Conservation (phyloP, 2,797 vertebrate genomes). For the Emys orbicularis region DNA sequence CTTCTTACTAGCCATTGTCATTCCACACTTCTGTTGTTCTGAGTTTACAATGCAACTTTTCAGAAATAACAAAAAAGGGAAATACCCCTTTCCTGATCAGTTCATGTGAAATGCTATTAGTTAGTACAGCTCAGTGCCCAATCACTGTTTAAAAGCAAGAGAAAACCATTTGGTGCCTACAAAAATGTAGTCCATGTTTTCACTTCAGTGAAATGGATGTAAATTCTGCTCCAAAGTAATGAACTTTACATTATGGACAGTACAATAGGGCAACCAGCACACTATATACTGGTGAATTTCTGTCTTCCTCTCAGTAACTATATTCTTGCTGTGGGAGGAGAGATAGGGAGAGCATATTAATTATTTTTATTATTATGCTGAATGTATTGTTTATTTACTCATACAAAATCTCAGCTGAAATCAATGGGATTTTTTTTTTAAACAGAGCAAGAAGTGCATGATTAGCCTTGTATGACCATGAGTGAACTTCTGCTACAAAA, state of each 20-base stretch:
- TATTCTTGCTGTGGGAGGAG: not conserved
- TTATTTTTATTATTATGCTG: not conserved
- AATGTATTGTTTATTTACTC: slow-evolving; percentile 22
- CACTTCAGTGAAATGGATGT: not conserved
- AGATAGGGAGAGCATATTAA: not conserved
- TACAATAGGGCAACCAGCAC: fast-evolving
- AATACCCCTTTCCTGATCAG: not conserved
- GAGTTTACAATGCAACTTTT: not conserved
- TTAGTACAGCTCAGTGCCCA: not conserved
- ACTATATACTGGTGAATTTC: not conserved
- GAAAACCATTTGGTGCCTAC: not conserved
- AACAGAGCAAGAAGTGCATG: not conserved
- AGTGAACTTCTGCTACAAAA: not conserved
- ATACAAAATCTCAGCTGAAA: not conserved
- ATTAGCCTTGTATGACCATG: not conserved
- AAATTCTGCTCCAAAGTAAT: not conserved
- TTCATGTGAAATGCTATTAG: not conserved
- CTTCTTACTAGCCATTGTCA: not conserved
- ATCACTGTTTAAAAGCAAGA: not conserved
- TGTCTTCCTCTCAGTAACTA: not conserved
- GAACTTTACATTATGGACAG: not conserved
- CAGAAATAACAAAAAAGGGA: not conserved
- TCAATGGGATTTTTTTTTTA: fast-evolving
- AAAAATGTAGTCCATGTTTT: not conserved
- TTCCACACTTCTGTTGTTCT: not conserved